These are phyloP conservation scores for Carapus acus DNA, from an alignment of 2,797 vertebrate species.

Conservation along the genomic window DNA sequence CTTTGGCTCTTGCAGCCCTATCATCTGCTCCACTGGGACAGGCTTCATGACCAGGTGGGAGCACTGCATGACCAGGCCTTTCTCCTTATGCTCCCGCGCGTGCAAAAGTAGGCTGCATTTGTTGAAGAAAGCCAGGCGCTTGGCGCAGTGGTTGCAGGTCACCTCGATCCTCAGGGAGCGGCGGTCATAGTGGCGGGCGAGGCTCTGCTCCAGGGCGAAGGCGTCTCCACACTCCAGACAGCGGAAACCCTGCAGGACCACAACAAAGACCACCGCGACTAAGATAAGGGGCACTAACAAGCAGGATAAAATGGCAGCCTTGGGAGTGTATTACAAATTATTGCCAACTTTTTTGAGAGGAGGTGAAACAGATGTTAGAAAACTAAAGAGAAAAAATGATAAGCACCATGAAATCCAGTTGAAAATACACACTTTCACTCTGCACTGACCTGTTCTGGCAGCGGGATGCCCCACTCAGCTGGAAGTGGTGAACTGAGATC, in stretches of 20 bases:
- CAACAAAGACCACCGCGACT: no score
- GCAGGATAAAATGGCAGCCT: no score
- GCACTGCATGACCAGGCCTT: slow-evolving; percentile 95
- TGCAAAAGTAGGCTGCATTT: slow-evolving; percentile 95
- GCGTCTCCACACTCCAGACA: slow-evolving; percentile 93
- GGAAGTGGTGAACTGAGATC: slow-evolving; percentile 79
- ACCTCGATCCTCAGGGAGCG: slow-evolving; percentile 95
- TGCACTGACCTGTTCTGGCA: slow-evolving; percentile 76
- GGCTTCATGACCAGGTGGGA: slow-evolving; percentile 95
- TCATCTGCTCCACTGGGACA: slow-evolving; percentile 91
- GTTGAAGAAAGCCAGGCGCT: slow-evolving; percentile 94
- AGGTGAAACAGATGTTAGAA: no score
- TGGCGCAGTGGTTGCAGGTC: slow-evolving; percentile 94
- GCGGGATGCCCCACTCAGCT: slow-evolving; percentile 78
- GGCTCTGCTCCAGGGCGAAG: slow-evolving; percentile 89
- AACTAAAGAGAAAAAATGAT: no score
- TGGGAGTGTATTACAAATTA: no score
- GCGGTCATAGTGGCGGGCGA: slow-evolving; percentile 89
- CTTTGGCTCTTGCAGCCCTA: slow-evolving; percentile 81
- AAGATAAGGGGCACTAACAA: no score
- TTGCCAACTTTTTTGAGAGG: no score
- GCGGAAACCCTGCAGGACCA: slow-evolving; percentile 76
- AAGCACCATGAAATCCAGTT: no score
- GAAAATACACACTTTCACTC: no score
- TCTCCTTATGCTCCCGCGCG: slow-evolving; percentile 95